Evolutionary conservation across 2,797 vertebrate genomes (phyloP), one percentile per base, ranked within the genome.

Genomic region (Falco concolor): DNA sequence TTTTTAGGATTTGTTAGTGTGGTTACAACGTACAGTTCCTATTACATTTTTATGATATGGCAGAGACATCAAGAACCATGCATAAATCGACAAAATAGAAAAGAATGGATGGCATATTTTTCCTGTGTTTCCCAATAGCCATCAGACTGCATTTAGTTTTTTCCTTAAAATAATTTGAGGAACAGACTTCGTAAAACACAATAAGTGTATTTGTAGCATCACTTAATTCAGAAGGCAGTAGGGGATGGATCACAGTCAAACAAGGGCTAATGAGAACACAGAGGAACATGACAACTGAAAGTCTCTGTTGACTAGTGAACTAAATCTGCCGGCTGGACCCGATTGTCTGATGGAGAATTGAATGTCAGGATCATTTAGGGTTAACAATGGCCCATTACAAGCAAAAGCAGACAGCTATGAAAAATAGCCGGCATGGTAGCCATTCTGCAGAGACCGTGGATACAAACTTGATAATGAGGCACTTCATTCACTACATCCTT

Each of bases 401-500:
- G 98, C 97, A 91, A 95, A 95, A 97, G 98, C 97, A 98, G 98
- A 98, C 98, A 98, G 97, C 97, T 96, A 87, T 96, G 96, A 97
- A 97, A 97, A 97, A 96, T 97, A 97, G 97, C 96, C 90, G 76
- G 95, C 97, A 96, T 97, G 97, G 95, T 86, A 96, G 96, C 92
- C 97, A 89, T 97, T 98, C 97, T 97, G 94, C 84, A 70, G 94
- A 93, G 95, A 96, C 96, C 67, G 32, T 81, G 98, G 97, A 97
- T 97, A 96, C 97, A 98, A 97, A 98, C 96, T 98, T 98, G 97
- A 97, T 98, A 98, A 98, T 98, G 98, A 98, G 98, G 97, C 97
- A 95, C 97, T 97, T 97, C 98, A 98, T 98, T 99, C 98, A 99
- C 98, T 94, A 91, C 97, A 98, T 98, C 98, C 98, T 99, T 99